phyloP scores from a whole-genome alignment of 2,797 vertebrate genomes.

The Molothrus aeneus region DNA sequence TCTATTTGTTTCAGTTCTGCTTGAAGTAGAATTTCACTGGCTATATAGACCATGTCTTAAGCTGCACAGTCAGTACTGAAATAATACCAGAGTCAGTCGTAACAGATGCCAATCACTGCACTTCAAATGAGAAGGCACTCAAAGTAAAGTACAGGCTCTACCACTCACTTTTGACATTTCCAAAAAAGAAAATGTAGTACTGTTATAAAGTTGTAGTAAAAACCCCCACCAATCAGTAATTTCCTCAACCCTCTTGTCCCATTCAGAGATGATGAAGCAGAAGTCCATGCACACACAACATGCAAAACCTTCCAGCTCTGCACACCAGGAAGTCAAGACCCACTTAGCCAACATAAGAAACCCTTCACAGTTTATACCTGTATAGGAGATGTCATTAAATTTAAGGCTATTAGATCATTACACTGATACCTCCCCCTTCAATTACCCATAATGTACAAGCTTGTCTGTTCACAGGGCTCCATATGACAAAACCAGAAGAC shows the following conservation, averaged over 20 bases:
- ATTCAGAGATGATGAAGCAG: not conserved
- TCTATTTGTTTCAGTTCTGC: not conserved
- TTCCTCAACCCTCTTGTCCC: not conserved
- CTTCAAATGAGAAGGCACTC: not conserved
- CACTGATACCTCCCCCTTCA: not conserved
- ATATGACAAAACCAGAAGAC: not conserved
- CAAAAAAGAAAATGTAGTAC: not conserved
- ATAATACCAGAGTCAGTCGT: not conserved
- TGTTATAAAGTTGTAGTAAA: not conserved
- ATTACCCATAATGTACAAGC: not conserved
- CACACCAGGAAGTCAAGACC: not conserved
- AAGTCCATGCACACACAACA: not conserved
- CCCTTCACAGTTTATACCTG: not conserved
- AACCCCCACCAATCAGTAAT: accelerated
- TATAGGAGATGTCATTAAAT: not conserved
- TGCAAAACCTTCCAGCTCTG: not conserved
- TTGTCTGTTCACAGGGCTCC: not conserved
- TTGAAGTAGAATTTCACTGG: not conserved
- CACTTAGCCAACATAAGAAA: not conserved
- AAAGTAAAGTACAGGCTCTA: not conserved
- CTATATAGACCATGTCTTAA: not conserved
- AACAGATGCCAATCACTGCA: not conserved
- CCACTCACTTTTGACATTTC: not conserved
- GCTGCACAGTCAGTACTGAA: not conserved
- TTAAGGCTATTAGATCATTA: not conserved